Evolutionary conservation across 1,140 invertebrate species (phyloP), one percentile per base, ranked within the genome.

Genomic region (Anastatus disparis): DNA sequence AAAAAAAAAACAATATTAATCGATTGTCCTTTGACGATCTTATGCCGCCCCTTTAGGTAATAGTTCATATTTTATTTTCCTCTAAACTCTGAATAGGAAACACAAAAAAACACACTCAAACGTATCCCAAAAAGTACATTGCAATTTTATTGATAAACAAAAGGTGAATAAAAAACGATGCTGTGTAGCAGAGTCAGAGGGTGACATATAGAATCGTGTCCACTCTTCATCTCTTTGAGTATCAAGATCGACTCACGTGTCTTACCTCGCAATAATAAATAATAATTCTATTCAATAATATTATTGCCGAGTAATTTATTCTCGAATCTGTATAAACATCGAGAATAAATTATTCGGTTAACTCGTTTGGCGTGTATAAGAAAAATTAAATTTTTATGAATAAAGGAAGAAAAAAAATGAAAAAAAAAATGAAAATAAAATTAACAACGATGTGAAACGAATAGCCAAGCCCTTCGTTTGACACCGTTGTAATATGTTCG

Each of bases 371-470:
- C n/a, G n/a, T n/a, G n/a, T n/a, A n/a, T 8, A 50, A 63, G 2
- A 35, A 7, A 35, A 26, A 50, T 52, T 50, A 71, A 58, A 71
- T 64, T 59, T 55, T 65, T 52, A 56, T 40, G 53, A 38, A 29
- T 12, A 31, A n/a, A n/a, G n/a, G n/a, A n/a, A n/a, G n/a, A n/a
- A n/a, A n/a, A n/a, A n/a, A n/a, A n/a, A n/a, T n/a, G n/a, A n/a
- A n/a, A 62, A 63, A 50, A 63, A 35, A 12, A 29, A 10, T 35
- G 31, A 6, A 64, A 64, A 55, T 20, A 27, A 40, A 65, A 40
- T 27, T 2, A 46, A 62, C 40, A 75, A 63, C 74, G 76, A 75
- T 44, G 40, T 46, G 44, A 13, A 29, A 76, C 71, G 53, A 35
- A 77, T 58, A 70, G 66, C 38, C 29, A 15, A 22, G 27, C 44